phyloP scores from a whole-genome alignment of 35 echinoderm and acorn worm species.

The Stichopus chloronotus region DNA sequence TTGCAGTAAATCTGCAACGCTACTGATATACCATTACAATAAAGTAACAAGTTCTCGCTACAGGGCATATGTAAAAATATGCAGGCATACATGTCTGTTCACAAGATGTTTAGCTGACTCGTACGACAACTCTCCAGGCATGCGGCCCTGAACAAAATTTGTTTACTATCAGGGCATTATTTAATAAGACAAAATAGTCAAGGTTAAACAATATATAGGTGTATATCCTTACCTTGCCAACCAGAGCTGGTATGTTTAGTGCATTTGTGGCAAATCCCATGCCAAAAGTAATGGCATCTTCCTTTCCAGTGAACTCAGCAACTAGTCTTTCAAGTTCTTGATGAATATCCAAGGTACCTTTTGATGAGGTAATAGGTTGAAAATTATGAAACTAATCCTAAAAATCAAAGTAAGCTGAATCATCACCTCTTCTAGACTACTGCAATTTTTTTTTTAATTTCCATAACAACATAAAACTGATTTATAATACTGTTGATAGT shows the following conservation, averaged over 20 bases:
- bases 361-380: background rate
- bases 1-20: too few relatives aligned
- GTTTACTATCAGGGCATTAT: too few relatives aligned
- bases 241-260: slow-evolving; percentile 83
- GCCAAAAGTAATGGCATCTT: slow-evolving; percentile 93
- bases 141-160: background rate
- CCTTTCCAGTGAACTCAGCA: slow-evolving; percentile 81
- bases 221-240: slow-evolving; percentile 77
- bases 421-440: too few relatives aligned
- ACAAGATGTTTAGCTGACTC: background rate
- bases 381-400: background rate
- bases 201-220: background rate
- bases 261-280: slow-evolving; percentile 99
- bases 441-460: background rate
- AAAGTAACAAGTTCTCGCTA: too few relatives aligned
- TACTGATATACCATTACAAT: too few relatives aligned
- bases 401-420: too few relatives aligned
- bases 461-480: too few relatives aligned
- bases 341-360: slow-evolving; percentile 83
- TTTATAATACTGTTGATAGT: too few relatives aligned
- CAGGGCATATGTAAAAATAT: too few relatives aligned
- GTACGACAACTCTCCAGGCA: background rate
- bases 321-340: slow-evolving; percentile 82
- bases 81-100: background rate
- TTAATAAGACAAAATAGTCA: too few relatives aligned